Percentiles rank a stretch among this genome's conserved stretches.
Conservation (phyloP, 2,113 vertebrate species). For the Oreochromis spilurus region DNA sequence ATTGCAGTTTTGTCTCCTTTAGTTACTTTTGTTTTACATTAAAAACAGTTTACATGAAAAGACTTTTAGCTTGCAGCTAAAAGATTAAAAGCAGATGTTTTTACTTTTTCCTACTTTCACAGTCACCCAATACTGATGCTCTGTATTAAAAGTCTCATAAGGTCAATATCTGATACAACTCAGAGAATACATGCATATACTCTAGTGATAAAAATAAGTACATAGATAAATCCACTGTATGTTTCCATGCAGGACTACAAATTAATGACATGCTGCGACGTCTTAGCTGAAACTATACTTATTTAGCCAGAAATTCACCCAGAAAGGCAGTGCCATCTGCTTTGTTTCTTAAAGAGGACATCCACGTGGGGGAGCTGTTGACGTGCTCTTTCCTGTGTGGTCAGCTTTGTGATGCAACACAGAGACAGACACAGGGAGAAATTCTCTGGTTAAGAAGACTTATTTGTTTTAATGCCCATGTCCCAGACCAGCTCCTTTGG, state of each 20-base stretch:
- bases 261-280: background rate
- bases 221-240: background rate
- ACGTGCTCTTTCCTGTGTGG: background rate
- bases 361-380: conserved; percentile 16
- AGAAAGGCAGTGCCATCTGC: background rate
- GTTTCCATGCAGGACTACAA: background rate
- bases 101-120: background rate
- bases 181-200: background rate
- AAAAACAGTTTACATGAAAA: background rate
- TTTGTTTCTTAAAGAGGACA: background rate
- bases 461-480: background rate
- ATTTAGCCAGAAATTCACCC: background rate
- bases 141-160: background rate
- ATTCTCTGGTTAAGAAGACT: background rate
- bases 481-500: background rate
- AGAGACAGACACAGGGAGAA: background rate
- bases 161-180: background rate
- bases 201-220: background rate
- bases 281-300: background rate
- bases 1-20: background rate
- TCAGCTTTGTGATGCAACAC: background rate
- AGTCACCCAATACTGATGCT: background rate
- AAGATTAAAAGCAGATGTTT: background rate
- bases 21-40: background rate
- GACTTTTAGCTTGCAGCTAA: background rate